Evolutionary conservation across 2,888 invertebrate species (phyloP), one percentile per base, ranked within the genome.

Genomic region (Amblyteles armatorius): DNA sequence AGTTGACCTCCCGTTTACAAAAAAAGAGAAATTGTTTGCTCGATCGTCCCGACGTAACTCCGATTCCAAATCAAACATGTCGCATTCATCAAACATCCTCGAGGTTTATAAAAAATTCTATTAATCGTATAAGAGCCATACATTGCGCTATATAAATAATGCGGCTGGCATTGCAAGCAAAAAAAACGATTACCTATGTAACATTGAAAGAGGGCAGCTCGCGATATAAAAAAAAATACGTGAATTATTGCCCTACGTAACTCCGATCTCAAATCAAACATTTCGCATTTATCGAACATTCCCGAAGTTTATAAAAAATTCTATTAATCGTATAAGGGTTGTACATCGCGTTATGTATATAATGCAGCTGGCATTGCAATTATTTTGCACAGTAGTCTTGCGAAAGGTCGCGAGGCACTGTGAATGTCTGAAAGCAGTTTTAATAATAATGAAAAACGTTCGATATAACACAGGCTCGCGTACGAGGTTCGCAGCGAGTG

Each of bases 51-150:
- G 3, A 60, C 9, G 11, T 36, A 19, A 36, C 22, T n/a, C 29
- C 9, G 29, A n/a, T 11, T 7, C 33, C 55, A 33, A 60, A 79
- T 69, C 2, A 57, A 26, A 50, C 48, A 73, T 69, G 57, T 48
- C 22, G 40, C 57, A 7, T 60, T 80, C 77, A 63, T 67, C 57
- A 16, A 57, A 65, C 33, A 65, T 29, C 44, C 19, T 48, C 26
- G 55, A 63, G 73, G 50, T 65, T 71, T 65, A 78, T 80, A 63
- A 57, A 81, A 83, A 84, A 86, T 86, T 82, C 82, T 55, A 82
- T 82, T 33, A 72, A 84, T 82, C 48, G 44, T 67, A 65, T 50
- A 84, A 33, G 26, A 82, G 78, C 44, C 7, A 57, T 11, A 40
- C 11, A 40, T 55, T 73, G 11, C 44, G 69, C 60, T 55, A 65